Percentiles rank a stretch among this genome's conserved stretches.
These are phyloP conservation scores for Leptobrachium leishanense DNA, from an alignment of 2,113 vertebrate genomes.

Conservation along the genomic window DNA sequence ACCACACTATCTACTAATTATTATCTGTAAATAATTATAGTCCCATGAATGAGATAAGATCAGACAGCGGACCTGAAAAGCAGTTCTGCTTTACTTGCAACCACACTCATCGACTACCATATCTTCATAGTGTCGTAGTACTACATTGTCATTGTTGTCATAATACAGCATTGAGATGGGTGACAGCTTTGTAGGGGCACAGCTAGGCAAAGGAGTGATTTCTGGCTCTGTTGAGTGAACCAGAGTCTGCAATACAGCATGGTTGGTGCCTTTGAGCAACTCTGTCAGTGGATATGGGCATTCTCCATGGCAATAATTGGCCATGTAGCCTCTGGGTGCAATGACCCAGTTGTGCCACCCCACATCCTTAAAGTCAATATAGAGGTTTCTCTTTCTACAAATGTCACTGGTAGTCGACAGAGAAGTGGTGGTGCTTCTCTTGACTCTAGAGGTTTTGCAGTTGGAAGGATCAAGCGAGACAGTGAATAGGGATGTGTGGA, in stretches of 20 bases:
- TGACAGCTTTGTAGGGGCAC: constrained; percentile 86
- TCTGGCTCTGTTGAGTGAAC: constrained; percentile 82
- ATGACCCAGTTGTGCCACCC: constrained; percentile 98
- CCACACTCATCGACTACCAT: constrained; percentile 97
- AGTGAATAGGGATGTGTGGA: constrained; percentile 71
- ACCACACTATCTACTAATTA: too few relatives aligned
- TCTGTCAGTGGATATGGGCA: constrained; percentile 87
- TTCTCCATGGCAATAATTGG: constrained; percentile 92
- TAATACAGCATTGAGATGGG: constrained; percentile 96
- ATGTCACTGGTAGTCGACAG: constrained; percentile 60
- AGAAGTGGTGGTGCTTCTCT: constrained; percentile 56
- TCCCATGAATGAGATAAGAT: not conserved
- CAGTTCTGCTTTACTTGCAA: constrained; percentile 71
- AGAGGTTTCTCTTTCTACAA: constrained; percentile 82
- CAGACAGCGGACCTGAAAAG: not conserved
- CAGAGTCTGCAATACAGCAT: constrained; percentile 92
- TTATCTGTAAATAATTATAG: too few relatives aligned
- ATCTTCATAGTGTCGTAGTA: constrained; percentile 91
- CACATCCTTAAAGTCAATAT: constrained; percentile 91
- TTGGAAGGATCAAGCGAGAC: constrained; percentile 78
- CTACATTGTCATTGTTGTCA: constrained; percentile 95
- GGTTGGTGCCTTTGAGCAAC: constrained; percentile 88
- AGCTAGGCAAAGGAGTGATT: constrained; percentile 83
- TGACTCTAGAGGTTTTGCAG: constrained; percentile 62
- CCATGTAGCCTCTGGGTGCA: constrained; percentile 90